phyloP scores from a whole-genome alignment of 2,797 vertebrate species.

The Sebastes matsubarae region DNA sequence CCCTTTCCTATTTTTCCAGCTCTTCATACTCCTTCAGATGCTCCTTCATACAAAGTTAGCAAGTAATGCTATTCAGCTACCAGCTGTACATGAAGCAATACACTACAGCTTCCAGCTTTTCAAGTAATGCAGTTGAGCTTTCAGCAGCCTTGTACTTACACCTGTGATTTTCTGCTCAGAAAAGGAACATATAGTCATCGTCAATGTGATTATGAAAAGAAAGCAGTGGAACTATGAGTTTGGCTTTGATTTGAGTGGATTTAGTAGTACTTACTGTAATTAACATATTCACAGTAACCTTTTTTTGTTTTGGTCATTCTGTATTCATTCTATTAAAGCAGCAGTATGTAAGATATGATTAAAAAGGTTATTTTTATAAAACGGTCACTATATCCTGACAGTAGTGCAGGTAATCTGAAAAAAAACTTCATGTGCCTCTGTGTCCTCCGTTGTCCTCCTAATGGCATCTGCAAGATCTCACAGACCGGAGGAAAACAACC shows the following conservation, averaged over 20 bases:
- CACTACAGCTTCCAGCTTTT: neutral
- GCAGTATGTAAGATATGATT: too few species aligned
- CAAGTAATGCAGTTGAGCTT: neutral
- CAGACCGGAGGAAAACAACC: too few species aligned
- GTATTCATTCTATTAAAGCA: neutral
- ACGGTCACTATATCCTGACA: too few species aligned
- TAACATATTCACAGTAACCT: neutral
- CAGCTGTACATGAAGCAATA: neutral
- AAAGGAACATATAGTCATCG: neutral
- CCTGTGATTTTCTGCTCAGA: neutral
- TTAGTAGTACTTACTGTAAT: neutral
- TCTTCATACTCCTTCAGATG: neutral
- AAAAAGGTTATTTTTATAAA: too few species aligned
- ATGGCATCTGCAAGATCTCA: too few species aligned
- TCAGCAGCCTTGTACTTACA: neutral
- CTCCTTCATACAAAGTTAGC: neutral
- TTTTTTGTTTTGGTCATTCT: neutral
- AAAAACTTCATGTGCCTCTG: too few species aligned
- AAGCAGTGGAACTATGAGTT: neutral
- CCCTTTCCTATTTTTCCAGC: neutral
- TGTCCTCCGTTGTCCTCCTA: too few species aligned
- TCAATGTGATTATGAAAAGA: neutral
- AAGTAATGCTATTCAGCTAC: neutral
- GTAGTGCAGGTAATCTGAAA: too few species aligned
- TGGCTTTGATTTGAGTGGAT: neutral